These are phyloP conservation scores for Drosophila anomalata DNA, from an alignment of 2,888 invertebrate species.

Conservation along the genomic window DNA sequence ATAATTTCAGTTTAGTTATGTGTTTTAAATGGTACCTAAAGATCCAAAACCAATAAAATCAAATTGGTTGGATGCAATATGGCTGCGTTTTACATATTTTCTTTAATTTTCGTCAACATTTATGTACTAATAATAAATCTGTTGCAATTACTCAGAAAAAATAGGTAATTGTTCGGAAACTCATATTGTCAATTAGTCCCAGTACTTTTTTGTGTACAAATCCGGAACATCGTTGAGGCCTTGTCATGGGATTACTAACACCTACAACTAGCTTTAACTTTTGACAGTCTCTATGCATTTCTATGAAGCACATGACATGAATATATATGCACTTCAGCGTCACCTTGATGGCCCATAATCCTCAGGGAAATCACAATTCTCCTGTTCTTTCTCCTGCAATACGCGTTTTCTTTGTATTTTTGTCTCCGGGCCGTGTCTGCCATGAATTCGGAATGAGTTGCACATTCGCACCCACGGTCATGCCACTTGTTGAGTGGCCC, in stretches of 20 bases:
- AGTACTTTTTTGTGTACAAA: background rate
- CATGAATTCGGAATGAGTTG: conserved; percentile 69
- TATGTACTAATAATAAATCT: no score
- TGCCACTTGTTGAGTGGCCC: conserved; percentile 63
- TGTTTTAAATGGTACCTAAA: no score
- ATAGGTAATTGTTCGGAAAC: no score
- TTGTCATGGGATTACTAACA: background rate
- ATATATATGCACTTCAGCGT: conserved; percentile 14
- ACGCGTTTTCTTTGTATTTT: conserved; percentile 25
- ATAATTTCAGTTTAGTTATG: no score
- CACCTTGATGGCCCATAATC: conserved; percentile 32
- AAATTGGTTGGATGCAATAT: no score
- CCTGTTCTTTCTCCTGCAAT: background rate
- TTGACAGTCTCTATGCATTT: conserved; percentile 27
- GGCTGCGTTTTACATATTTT: no score
- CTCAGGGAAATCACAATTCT: conserved; percentile 39
- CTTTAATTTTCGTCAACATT: no score
- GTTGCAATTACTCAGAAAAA: no score
- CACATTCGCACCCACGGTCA: conserved; percentile 21
- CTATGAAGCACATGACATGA: conserved; percentile 25
- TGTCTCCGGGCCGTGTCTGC: conserved; percentile 45
- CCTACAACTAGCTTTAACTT: background rate
- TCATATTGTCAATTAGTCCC: background rate
- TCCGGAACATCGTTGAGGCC: no score
- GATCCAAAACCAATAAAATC: no score